Evolutionary conservation across 2,888 invertebrate genomes (phyloP).

Genomic region (Cheiracanthium punctorium): DNA sequence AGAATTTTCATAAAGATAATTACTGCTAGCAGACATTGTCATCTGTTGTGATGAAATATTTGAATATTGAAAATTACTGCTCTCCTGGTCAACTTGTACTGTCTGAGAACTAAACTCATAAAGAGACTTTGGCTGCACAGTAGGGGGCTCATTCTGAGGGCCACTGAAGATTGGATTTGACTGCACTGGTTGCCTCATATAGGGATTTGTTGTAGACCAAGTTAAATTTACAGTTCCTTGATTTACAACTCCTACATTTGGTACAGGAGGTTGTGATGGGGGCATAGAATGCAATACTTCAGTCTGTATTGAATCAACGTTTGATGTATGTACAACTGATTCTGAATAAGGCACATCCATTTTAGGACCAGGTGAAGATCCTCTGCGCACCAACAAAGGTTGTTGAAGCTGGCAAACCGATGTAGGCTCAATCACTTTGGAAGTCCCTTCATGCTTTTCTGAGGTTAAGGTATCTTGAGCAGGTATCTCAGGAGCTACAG

Average conservation of each 20-base stretch:
- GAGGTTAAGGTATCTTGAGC: background rate
- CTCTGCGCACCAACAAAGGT: conserved; percentile 29
- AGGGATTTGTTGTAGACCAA: background rate
- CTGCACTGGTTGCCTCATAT: background rate
- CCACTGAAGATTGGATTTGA: background rate
- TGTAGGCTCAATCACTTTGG: background rate
- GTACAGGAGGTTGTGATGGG: background rate
- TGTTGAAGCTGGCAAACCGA: conserved; percentile 51
- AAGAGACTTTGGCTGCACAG: background rate
- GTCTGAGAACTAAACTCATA: background rate
- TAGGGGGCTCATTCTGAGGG: background rate
- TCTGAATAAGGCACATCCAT: background rate
- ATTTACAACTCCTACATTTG: background rate
- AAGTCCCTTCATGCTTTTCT: background rate
- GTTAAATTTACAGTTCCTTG: background rate
- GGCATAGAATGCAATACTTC: background rate
- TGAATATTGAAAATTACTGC: background rate
- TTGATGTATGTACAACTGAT: background rate
- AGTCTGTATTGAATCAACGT: background rate
- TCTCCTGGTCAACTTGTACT: background rate
- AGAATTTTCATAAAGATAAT: too few species aligned
- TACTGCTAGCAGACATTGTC: background rate
- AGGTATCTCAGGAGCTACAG: background rate
- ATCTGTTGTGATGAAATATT: background rate
- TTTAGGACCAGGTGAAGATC: background rate